A percentile compares a stretch with the other conserved stretches of the same genome.
phyloP scores from a whole-genome alignment of 2,797 vertebrate genomes.

The Cetoscarus ocellatus region DNA sequence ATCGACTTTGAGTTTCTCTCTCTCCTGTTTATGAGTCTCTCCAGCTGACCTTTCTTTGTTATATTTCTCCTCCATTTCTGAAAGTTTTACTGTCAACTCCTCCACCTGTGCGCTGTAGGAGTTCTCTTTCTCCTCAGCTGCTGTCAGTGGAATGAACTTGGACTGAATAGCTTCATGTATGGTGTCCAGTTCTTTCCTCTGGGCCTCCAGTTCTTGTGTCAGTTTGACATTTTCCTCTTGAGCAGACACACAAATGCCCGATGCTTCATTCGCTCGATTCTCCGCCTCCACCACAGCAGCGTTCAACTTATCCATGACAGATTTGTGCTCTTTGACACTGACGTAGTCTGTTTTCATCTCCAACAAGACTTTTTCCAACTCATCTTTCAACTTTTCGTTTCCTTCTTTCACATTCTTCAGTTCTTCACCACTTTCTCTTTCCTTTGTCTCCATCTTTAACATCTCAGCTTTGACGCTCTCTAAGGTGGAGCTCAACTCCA shows the following conservation, averaged over 20 bases:
- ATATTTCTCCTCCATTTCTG: slow-evolving; percentile 79
- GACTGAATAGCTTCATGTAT: slow-evolving; percentile 93
- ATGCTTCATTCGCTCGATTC: slow-evolving; percentile 57
- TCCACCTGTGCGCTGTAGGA: slow-evolving; percentile 79
- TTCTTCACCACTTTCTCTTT: slow-evolving; percentile 80
- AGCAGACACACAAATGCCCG: slow-evolving; percentile 69
- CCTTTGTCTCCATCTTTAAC: slow-evolving; percentile 79
- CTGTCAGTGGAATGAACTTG: slow-evolving; percentile 88
- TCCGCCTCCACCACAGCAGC: slow-evolving; percentile 77
- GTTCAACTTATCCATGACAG: slow-evolving; percentile 66
- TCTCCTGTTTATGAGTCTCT: slow-evolving; percentile 79
- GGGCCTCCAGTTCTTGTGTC: slow-evolving; percentile 90
- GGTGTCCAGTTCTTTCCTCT: slow-evolving; percentile 92
- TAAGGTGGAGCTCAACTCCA: slow-evolving; percentile 79
- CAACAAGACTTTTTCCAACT: slow-evolving; percentile 81
- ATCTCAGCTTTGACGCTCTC: slow-evolving; percentile 86
- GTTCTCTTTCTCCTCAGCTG: slow-evolving; percentile 87
- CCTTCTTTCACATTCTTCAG: slow-evolving; percentile 85
- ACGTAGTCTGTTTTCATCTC: slow-evolving; percentile 83
- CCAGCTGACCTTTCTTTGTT: slow-evolving; percentile 74
- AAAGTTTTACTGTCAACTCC: slow-evolving; percentile 83
- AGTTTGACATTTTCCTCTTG: slow-evolving; percentile 86
- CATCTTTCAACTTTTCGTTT: slow-evolving; percentile 83
- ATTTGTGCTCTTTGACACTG: slow-evolving; percentile 83
- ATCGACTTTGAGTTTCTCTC: slow-evolving; percentile 80